Evolutionary conservation across 2,113 vertebrate species (phyloP), one percentile per base, ranked within the genome.

Genomic region (Okapia johnstoni): DNA sequence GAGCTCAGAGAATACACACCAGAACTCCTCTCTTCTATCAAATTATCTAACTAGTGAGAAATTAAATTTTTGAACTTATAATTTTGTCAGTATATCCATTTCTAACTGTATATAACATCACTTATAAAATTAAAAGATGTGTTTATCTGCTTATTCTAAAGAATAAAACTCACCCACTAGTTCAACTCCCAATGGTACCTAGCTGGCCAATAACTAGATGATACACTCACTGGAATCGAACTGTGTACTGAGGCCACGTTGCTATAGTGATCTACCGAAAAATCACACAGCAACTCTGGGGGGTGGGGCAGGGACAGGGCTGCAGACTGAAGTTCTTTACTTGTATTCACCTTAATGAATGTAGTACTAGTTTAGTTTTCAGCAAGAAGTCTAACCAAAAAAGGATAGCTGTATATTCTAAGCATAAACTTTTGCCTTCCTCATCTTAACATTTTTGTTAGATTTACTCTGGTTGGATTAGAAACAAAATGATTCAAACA

Each of bases 61-160:
- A 40, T 90, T 83, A 55, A 54, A 90, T 30, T 84, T 90, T 92
- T 76, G n/a, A 95, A 21, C 28, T 96, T 79, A 40, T 46, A 66
- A 92, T 83, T 97, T 84, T 87, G 61, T 25, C 40, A 93, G 5
- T 33, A 93, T 60, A 92, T 0, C 23, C 85, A 96, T 50, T 86
- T 80, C 70, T 84, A 50, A 90, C 33, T 97, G 1, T 57, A 84
- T 43, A 63, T 61, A 94, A 79, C 26, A 92, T 36, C 50, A 66
- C 55, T 95, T 87, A 73, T 52, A 95, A 86, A 96, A 85, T 28
- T 57, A 85, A 97, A 96, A 85, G 79, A 86, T 57, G 14, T 7
- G 76, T 46, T 93, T 40, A 79, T 30, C 40, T 88, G 30, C 58
- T 97, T 95, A 92, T 55, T 95, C 77, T 95, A 92, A 84, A 94